phyloP scores from a whole-genome alignment of 1,140 invertebrate genomes.

The Diorhabda elongata region DNA sequence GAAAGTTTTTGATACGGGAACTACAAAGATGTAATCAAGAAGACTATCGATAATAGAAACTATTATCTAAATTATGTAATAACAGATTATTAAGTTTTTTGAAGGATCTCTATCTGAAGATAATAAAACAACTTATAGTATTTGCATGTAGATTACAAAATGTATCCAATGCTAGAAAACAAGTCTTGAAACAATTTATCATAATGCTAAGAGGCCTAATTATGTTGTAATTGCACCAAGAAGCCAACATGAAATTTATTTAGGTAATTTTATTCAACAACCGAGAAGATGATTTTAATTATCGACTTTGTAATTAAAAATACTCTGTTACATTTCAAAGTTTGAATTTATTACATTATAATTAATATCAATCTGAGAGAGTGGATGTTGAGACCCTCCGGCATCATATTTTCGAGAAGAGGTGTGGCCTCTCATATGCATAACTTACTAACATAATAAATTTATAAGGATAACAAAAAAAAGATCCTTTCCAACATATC shows the following conservation, averaged over 20 bases:
- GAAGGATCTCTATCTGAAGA: background rate
- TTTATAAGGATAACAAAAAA: conserved; percentile 20
- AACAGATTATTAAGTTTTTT: background rate
- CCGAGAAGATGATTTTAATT: conserved; percentile 32
- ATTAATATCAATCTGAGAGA: conserved; percentile 34
- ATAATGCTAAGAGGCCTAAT: conserved; percentile 30
- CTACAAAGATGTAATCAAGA: no score
- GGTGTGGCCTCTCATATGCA: conserved; percentile 23
- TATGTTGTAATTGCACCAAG: conserved; percentile 31
- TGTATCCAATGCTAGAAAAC: background rate
- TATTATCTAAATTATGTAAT: background rate
- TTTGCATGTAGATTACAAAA: conserved; percentile 2
- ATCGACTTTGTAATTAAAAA: conserved; percentile 29
- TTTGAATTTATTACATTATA: conserved; percentile 31
- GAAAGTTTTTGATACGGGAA: no score
- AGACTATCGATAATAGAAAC: no score
- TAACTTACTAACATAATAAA: conserved; percentile 24
- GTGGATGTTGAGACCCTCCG: conserved; percentile 24
- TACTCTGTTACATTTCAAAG: conserved; percentile 27
- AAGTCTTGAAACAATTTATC: conserved; percentile 28
- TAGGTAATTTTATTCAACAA: conserved; percentile 32
- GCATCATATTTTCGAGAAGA: conserved; percentile 30
- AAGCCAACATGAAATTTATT: conserved; percentile 33
- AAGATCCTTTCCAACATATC: conserved; percentile 19
- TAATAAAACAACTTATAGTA: background rate